Evolutionary conservation across 2,113 vertebrate species (phyloP).

Genomic region (Uropsilus gracilis): DNA sequence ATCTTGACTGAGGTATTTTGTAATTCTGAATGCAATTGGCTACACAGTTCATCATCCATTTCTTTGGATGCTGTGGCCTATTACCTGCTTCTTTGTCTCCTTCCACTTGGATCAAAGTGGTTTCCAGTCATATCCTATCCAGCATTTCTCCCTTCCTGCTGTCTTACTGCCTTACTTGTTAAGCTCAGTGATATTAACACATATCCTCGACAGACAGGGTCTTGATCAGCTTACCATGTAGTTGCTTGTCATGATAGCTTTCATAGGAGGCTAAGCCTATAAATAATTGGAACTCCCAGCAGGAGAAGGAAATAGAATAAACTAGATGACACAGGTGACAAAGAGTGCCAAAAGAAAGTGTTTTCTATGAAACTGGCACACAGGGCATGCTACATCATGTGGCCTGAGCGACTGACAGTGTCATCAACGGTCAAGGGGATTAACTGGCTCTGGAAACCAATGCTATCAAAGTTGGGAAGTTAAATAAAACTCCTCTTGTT

Average conservation of each 20-base stretch:
- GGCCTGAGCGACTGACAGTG: not conserved
- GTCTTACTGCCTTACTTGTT: not conserved
- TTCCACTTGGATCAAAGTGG: not conserved
- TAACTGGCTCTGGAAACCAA: not conserved
- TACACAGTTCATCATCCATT: not conserved
- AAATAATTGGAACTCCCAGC: not conserved
- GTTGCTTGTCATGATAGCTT: not conserved
- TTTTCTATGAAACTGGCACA: not conserved
- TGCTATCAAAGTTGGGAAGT: too few relatives aligned
- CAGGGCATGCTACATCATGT: not conserved
- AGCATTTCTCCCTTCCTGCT: fast-evolving
- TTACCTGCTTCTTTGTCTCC: not conserved
- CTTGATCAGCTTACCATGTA: not conserved
- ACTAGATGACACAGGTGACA: not conserved
- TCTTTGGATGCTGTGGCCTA: not conserved
- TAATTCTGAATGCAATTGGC: not conserved
- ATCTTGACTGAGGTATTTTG: not conserved
- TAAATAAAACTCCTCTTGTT: not conserved
- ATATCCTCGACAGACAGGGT: not conserved
- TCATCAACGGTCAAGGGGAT: not conserved
- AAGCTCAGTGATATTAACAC: too few relatives aligned
- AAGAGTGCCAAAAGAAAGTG: not conserved
- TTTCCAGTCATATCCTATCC: fast-evolving
- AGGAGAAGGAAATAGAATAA: not conserved
- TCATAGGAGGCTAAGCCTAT: not conserved